phyloP scores from a whole-genome alignment of 2,113 vertebrate genomes.

The Scopus umbretta region DNA sequence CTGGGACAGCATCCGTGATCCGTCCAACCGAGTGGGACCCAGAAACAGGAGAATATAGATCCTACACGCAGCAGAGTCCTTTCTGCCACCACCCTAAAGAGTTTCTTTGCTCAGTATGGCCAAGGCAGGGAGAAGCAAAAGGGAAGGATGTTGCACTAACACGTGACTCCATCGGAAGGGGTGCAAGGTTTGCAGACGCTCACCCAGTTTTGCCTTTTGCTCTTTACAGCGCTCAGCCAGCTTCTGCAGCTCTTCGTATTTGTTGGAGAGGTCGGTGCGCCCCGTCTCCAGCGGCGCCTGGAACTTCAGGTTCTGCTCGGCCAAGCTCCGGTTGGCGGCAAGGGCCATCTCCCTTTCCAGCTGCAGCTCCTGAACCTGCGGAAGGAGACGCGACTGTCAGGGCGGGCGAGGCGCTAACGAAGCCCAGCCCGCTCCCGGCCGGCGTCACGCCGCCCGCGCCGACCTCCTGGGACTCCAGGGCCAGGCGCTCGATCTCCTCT shows the following conservation, averaged over 20 bases:
- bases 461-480: slow-evolving; percentile 48
- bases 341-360: slow-evolving; percentile 92
- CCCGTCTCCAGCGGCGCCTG: slow-evolving; percentile 81
- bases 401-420: accelerated
- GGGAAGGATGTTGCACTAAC: neutral
- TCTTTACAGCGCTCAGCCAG: slow-evolving; percentile 71
- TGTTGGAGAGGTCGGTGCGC: slow-evolving; percentile 76
- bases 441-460: accelerated
- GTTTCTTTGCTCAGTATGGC: neutral
- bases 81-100: neutral
- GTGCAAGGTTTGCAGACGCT: neutral
- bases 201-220: slow-evolving; percentile 74
- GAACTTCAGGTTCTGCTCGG: slow-evolving; percentile 88
- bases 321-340: slow-evolving; percentile 91
- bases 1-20: neutral
- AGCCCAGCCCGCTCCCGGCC: neutral
- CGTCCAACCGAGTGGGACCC: accelerated
- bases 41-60: neutral
- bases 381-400: neutral
- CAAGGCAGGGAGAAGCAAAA: neutral
- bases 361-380: slow-evolving; percentile 90
- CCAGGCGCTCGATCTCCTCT: slow-evolving; percentile 49
- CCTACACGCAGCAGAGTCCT: neutral
- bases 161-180: neutral
- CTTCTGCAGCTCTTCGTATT: slow-evolving; percentile 82